Evolutionary conservation across 2,888 invertebrate genomes (phyloP).

Genomic region (Danaus chrysippus): DNA sequence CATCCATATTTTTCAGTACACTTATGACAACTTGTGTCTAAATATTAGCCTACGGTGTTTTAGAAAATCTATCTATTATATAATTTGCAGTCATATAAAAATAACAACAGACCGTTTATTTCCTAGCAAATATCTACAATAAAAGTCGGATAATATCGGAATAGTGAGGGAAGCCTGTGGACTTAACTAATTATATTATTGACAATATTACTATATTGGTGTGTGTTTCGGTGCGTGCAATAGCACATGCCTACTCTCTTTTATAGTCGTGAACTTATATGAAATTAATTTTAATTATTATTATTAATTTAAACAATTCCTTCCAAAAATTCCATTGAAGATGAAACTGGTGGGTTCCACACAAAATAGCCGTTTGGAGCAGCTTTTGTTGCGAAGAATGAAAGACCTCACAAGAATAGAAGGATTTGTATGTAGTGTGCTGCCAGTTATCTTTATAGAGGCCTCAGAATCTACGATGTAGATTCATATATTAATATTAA

Average conservation of each 20-base stretch:
- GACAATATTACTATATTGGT: constrained; percentile 64
- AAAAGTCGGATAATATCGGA: constrained; percentile 62
- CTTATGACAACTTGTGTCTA: constrained; percentile 39
- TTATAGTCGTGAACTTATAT: constrained; percentile 54
- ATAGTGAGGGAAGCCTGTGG: constrained; percentile 67
- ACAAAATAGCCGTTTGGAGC: constrained; percentile 28
- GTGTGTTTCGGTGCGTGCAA: constrained; percentile 75
- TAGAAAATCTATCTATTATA: constrained; percentile 73
- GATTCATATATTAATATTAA: constrained; percentile 31
- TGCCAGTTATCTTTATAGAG: constrained; percentile 30
- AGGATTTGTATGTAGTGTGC: constrained; percentile 29
- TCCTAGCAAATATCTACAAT: constrained; percentile 73
- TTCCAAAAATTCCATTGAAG: constrained; percentile 66
- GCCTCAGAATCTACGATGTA: constrained; percentile 26
- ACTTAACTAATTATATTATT: constrained; percentile 61
- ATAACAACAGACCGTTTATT: constrained; percentile 72
- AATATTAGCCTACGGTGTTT: constrained; percentile 63
- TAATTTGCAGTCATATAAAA: constrained; percentile 77
- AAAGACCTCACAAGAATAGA: constrained; percentile 29
- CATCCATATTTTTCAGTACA: constrained; percentile 33
- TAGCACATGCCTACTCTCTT: constrained; percentile 73
- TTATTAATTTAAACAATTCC: constrained; percentile 60
- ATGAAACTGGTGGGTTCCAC: constrained; percentile 37
- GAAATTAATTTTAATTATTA: constrained; percentile 49
- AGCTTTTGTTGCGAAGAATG: constrained; percentile 20